A percentile compares a stretch with the other conserved stretches of the same genome.
phyloP scores from a whole-genome alignment of 2,113 vertebrate genomes.

The Noturus placidus region DNA sequence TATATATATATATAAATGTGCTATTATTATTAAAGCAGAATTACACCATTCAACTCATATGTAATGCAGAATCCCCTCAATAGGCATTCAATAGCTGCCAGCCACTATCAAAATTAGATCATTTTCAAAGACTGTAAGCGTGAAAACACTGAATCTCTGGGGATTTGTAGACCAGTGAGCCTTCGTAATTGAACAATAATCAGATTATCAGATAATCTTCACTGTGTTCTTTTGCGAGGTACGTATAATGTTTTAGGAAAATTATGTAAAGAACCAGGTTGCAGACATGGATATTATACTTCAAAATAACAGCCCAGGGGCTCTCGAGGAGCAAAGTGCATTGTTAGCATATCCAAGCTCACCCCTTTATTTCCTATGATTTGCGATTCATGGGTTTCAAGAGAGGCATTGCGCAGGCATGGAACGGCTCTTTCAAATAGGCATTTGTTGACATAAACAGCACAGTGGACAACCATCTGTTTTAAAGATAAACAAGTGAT shows the following conservation, averaged over 20 bases:
- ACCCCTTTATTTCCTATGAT: constrained; percentile 62
- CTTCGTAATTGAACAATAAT: constrained; percentile 66
- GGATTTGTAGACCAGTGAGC: constrained; percentile 58
- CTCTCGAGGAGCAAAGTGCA: constrained; percentile 56
- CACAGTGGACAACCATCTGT: constrained; percentile 73
- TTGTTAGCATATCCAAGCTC: constrained; percentile 55
- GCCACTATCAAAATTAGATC: constrained; percentile 49
- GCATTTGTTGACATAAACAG: constrained; percentile 66
- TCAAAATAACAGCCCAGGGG: constrained; percentile 43
- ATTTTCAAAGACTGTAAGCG: constrained; percentile 51
- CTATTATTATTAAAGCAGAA: constrained; percentile 55
- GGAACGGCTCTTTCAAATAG: constrained; percentile 62
- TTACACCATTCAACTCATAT: constrained; percentile 58
- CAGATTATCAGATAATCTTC: constrained; percentile 71
- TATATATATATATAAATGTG: not conserved
- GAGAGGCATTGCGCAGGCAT: constrained; percentile 57
- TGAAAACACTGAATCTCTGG: constrained; percentile 46
- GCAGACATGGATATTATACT: constrained; percentile 65
- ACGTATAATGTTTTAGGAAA: constrained; percentile 55
- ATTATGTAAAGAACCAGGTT: constrained; percentile 60
- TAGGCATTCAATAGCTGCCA: constrained; percentile 57
- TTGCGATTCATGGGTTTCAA: constrained; percentile 66
- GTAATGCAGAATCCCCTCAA: constrained; percentile 52
- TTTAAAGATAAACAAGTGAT: constrained; percentile 77
- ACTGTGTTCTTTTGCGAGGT: constrained; percentile 57